Conservation (phyloP, 2,888 invertebrate genomes). For the Lithophane leautieri region DNA sequence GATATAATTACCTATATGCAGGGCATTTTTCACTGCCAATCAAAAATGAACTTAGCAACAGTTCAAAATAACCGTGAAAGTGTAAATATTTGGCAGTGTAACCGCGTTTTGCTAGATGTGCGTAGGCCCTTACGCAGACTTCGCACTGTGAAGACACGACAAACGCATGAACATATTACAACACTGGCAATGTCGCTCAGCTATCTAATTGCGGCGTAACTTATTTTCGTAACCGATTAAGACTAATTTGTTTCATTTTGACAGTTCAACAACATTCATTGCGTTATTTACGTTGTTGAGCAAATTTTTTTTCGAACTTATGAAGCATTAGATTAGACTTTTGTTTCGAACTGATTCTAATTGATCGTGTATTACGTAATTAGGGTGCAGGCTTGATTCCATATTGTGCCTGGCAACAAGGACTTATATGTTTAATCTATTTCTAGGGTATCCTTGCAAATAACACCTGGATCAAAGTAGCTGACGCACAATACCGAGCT, state of each 20-base stretch:
- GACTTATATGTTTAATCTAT: background rate
- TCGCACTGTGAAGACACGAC: background rate
- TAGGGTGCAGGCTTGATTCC: background rate
- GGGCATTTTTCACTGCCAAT: too few relatives aligned
- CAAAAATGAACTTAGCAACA: background rate
- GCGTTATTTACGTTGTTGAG: too few relatives aligned
- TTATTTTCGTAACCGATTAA: too few relatives aligned
- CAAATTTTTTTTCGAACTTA: too few relatives aligned
- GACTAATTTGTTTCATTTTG: too few relatives aligned
- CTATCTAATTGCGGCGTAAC: too few relatives aligned
- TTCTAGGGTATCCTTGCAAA: slow-evolving; percentile 82
- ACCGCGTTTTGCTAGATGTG: background rate
- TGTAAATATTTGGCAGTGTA: too few relatives aligned
- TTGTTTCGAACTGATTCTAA: too few relatives aligned
- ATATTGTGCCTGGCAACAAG: background rate
- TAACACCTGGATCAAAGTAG: slow-evolving; percentile 77
- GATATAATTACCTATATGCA: background rate
- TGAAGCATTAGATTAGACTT: too few relatives aligned
- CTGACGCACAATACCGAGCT: slow-evolving; percentile 75
- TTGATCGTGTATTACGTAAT: too few relatives aligned
- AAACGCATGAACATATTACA: background rate
- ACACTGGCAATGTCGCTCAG: background rate
- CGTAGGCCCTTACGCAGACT: background rate
- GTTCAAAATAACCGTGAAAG: background rate
- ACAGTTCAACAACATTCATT: too few relatives aligned